Evolutionary conservation across 2,113 vertebrate genomes (phyloP), one percentile per base, ranked within the genome.

Genomic region (Pseudopipra pipra): DNA sequence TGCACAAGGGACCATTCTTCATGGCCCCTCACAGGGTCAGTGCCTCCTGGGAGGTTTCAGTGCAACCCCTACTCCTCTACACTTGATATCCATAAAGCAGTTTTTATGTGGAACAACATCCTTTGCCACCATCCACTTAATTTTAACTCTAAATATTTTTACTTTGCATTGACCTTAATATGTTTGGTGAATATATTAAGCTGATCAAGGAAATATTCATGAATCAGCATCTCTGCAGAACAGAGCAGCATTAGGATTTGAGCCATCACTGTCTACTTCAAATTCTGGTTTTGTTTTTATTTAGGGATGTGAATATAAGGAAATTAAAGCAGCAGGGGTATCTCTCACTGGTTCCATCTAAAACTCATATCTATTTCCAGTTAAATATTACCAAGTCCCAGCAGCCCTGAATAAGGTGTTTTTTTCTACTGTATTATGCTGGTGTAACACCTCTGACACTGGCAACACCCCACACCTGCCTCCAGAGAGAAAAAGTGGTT

Each of bases 11-110:
- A 17, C 14, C 67, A 30, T 78, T 46, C 43, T 44, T 3, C 0
- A 0, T 10, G 27, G 52, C 27, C 49, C 0, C 0, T 18, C 73
- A 21, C 39, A 16, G 23, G 10, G 46, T 6, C 0, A 0, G 7
- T 3, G 1, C 33, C 70, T 78, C 65, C 43, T 1, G 1, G 23
- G 52, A 51, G 16, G 20, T 47, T 51, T 47, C 35, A 39, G 17
- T n/a, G 52, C 71, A 35, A 23, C n/a, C 24, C 55, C 2, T 7
- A 14, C 44, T 71, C 44, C 73, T 72, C 35, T 12, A 62, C 52
- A 5, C 11, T 10, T 28, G 4, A 3, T 28, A 24, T n/a, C 13
- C 6, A 4, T 8, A 41, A 22, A 49, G 54, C 47, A 37, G 31
- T 43, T 17, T 9, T 3, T 22, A 16, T 12, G 24, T 31, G 17